Percentiles rank a stretch among this genome's conserved stretches.
phyloP scores from a whole-genome alignment of 1,140 invertebrate species.

The Saccostrea glomerata region DNA sequence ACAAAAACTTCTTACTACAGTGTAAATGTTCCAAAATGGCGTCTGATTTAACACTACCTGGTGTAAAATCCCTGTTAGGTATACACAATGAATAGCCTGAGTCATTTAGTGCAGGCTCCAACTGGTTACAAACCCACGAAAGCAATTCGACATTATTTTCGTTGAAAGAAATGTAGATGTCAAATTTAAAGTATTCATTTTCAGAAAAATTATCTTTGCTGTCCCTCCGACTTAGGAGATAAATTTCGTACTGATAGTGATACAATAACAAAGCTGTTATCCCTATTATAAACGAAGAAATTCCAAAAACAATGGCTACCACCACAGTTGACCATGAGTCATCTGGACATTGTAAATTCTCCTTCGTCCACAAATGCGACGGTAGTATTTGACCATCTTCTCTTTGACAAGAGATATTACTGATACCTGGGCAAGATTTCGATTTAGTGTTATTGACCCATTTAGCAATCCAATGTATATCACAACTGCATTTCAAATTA shows the following conservation, averaged over 20 bases:
- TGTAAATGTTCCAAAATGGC: slow-evolving; percentile 4
- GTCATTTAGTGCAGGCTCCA: slow-evolving; percentile 4
- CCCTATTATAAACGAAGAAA: neutral
- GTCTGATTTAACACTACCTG: neutral
- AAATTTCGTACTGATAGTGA: slow-evolving; percentile 36
- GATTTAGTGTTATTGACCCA: slow-evolving; percentile 11
- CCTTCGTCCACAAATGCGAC: neutral
- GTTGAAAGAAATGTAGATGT: slow-evolving; percentile 45
- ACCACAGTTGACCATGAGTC: neutral
- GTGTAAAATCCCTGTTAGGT: neutral
- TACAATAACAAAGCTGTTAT: neutral
- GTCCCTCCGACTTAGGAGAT: neutral
- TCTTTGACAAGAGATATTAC: slow-evolving; percentile 6
- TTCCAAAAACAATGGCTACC: neutral
- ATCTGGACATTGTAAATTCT: neutral
- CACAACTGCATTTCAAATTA: slow-evolving; percentile 33
- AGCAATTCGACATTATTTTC: neutral
- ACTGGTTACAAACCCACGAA: neutral
- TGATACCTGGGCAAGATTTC: neutral
- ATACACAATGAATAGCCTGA: neutral
- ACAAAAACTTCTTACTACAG: neutral
- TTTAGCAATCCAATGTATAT: slow-evolving; percentile 41
- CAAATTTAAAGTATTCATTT: slow-evolving; percentile 31
- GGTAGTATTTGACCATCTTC: neutral
- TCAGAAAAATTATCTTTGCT: neutral